Evolutionary conservation across 2,888 invertebrate species (phyloP).

Genomic region (Nebria salina): DNA sequence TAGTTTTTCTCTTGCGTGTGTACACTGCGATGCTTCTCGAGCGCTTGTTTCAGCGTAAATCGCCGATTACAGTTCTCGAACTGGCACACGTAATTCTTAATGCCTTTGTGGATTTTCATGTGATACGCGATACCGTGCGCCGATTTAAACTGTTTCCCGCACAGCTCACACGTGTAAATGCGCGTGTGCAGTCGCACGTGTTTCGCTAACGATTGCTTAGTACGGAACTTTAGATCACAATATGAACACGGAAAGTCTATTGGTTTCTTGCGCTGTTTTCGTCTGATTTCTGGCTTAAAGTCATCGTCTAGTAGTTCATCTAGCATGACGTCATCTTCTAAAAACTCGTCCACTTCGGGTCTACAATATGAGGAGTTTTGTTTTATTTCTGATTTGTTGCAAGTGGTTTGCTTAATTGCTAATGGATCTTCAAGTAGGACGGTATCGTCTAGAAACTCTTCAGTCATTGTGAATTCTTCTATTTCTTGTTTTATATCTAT

Average conservation of each 20-base stretch:
- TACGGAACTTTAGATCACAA: constrained; percentile 18
- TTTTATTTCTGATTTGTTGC: not conserved
- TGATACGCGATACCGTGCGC: constrained; percentile 47
- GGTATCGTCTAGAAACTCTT: not conserved
- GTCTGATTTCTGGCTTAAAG: constrained; percentile 8
- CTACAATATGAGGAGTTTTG: not conserved
- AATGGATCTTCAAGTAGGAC: not conserved
- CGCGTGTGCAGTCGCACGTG: constrained; percentile 18
- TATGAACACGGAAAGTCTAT: constrained; percentile 14
- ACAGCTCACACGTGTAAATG: constrained; percentile 50
- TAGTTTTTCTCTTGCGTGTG: constrained; percentile 50
- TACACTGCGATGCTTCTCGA: constrained; percentile 50
- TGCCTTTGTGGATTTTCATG: constrained; percentile 49
- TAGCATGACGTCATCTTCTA: constrained; percentile 14
- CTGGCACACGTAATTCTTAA: constrained; percentile 49
- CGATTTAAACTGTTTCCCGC: constrained; percentile 49
- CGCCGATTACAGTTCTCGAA: constrained; percentile 50
- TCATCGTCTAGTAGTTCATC: not conserved
- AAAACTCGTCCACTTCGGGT: not conserved
- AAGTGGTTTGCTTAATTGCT: not conserved
- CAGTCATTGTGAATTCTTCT: not conserved
- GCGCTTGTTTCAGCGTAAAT: constrained; percentile 49
- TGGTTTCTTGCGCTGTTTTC: constrained; percentile 8
- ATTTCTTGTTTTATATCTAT: not conserved
- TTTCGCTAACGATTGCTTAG: constrained; percentile 9